phyloP scores from a whole-genome alignment of 2,888 invertebrate genomes.

The Drepana falcataria region DNA sequence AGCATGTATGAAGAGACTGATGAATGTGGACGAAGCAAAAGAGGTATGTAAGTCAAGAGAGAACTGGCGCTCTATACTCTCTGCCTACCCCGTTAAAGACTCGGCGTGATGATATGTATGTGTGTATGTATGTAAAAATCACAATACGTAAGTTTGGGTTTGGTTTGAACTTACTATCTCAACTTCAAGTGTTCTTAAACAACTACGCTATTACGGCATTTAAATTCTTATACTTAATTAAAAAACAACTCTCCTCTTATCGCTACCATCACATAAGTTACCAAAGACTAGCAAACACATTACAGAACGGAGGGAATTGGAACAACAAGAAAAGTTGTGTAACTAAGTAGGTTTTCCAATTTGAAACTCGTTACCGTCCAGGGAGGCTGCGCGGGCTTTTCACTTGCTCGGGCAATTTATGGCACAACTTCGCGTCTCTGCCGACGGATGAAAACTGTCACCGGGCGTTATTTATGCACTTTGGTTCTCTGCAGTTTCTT shows the following conservation, averaged over 20 bases:
- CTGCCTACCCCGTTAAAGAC: no score
- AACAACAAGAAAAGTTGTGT: conserved; percentile 37
- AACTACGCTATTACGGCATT: no score
- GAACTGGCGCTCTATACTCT: no score
- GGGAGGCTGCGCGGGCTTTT: conserved; percentile 34
- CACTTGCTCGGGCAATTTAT: conserved; percentile 63
- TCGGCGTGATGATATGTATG: no score
- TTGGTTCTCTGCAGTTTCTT: neutral
- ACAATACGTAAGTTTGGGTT: no score
- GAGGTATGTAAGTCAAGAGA: no score
- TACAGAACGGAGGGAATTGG: conserved; percentile 31
- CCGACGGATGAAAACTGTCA: conserved; percentile 51
- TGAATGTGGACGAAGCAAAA: no score
- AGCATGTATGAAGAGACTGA: no score
- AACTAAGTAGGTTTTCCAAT: conserved; percentile 66
- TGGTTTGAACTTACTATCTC: no score
- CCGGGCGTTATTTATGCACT: conserved; percentile 41
- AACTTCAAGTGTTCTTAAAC: no score
- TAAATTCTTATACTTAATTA: no score
- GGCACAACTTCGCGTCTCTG: conserved; percentile 41
- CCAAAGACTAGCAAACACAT: conserved; percentile 1
- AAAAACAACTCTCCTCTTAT: neutral
- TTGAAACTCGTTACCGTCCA: conserved; percentile 56
- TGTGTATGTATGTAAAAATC: no score
- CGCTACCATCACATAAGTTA: neutral